These are phyloP conservation scores for Anguilla rostrata DNA, from an alignment of 2,113 vertebrate species.

Conservation along the genomic window DNA sequence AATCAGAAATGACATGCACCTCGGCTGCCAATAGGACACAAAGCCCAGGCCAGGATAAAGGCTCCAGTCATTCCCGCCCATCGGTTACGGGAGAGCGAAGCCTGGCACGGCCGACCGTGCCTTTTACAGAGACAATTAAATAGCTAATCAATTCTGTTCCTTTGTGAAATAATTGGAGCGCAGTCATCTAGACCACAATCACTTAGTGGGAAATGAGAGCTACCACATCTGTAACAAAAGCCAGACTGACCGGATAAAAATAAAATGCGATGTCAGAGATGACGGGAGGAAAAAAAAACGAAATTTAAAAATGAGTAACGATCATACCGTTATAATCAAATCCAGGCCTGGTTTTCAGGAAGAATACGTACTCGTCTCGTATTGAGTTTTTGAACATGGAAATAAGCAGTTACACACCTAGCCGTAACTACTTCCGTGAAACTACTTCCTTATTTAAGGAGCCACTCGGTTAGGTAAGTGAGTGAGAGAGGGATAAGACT, in stretches of 20 bases:
- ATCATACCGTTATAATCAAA: conserved; percentile 31
- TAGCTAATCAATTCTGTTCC: conserved; percentile 60
- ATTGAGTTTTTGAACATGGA: not conserved
- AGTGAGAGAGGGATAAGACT: not conserved
- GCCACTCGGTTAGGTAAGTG: not conserved
- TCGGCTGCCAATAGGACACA: conserved; percentile 44
- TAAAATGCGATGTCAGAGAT: conserved; percentile 20
- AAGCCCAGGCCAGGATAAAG: conserved; percentile 30
- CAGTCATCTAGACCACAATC: conserved; percentile 38
- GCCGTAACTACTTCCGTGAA: not conserved
- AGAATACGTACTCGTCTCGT: not conserved
- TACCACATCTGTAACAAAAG: conserved; percentile 20
- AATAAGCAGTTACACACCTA: not conserved
- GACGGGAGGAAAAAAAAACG: conserved; percentile 3
- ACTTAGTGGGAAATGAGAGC: conserved; percentile 44
- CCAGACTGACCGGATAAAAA: conserved; percentile 28
- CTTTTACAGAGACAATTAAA: conserved; percentile 67
- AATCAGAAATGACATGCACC: conserved; percentile 50
- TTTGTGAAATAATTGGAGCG: conserved; percentile 32
- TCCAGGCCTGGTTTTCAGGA: conserved; percentile 47
- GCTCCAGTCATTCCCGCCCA: conserved; percentile 15
- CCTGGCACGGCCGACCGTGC: conserved; percentile 51
- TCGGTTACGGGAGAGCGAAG: conserved; percentile 39
- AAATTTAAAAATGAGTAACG: conserved; percentile 31
- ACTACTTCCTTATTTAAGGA: not conserved